Percentiles rank a stretch among this genome's conserved stretches.
These are phyloP conservation scores for Chionoecetes opilio DNA, from an alignment of 1,140 invertebrate genomes.

Conservation along the genomic window DNA sequence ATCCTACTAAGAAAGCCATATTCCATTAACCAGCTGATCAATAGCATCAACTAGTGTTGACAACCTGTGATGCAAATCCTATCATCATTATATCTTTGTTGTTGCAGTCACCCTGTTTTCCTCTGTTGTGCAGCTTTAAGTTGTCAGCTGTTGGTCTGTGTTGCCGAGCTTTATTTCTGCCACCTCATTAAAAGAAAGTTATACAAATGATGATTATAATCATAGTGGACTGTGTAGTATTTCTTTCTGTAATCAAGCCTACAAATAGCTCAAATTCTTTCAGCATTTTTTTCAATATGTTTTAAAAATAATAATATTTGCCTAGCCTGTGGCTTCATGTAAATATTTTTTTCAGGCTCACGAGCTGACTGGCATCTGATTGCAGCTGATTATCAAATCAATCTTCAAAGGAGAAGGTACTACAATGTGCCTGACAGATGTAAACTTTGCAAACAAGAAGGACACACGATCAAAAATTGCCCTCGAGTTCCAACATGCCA, in stretches of 20 bases:
- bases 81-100: too few relatives aligned
- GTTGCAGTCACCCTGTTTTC: too few relatives aligned
- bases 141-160: too few relatives aligned
- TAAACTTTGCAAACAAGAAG: neutral
- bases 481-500: neutral
- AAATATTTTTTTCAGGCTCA: constrained; percentile 24
- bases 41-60: too few relatives aligned
- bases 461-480: neutral
- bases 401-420: neutral
- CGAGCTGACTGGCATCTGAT: neutral
- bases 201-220: too few relatives aligned
- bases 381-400: constrained; percentile 36
- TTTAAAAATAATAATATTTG: neutral
- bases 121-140: too few relatives aligned
- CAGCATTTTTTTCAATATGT: too few relatives aligned
- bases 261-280: neutral
- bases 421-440: neutral
- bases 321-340: neutral
- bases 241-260: neutral
- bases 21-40: too few relatives aligned
- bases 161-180: too few relatives aligned
- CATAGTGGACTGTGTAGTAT: neutral
- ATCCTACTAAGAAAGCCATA: too few relatives aligned
- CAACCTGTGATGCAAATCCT: too few relatives aligned
- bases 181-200: too few relatives aligned